These are phyloP conservation scores for Hirtodrosophila confusa DNA, from an alignment of 2,888 invertebrate genomes.

Conservation along the genomic window DNA sequence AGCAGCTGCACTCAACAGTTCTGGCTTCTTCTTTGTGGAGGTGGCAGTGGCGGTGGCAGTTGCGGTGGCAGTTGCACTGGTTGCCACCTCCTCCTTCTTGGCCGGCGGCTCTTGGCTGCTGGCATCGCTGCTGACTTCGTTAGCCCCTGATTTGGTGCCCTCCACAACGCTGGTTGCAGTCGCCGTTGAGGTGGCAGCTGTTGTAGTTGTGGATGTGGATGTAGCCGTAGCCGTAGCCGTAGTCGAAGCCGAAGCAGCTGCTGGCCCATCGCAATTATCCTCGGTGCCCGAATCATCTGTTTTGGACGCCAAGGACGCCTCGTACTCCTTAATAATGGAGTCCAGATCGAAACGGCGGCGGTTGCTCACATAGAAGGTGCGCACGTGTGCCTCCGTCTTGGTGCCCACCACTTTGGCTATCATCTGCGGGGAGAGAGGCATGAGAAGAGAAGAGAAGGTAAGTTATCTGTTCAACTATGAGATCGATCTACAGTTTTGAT, in stretches of 20 bases:
- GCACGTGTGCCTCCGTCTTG: conserved; percentile 96
- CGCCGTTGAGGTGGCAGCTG: conserved; percentile 15
- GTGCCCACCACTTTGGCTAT: conserved; percentile 98
- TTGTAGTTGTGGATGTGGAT: conserved; percentile 1
- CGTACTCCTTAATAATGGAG: conserved; percentile 92
- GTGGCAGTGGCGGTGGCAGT: background rate
- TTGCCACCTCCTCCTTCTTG: conserved; percentile 55
- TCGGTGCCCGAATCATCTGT: conserved; percentile 47
- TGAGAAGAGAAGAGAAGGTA: background rate
- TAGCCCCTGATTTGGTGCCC: conserved; percentile 21
- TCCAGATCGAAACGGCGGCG: conserved; percentile 95
- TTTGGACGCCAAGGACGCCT: conserved; percentile 85
- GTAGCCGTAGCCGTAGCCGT: background rate
- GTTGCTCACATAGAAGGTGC: conserved; percentile 96
- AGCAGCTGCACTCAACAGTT: conserved; percentile 17
- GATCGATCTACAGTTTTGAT: too few relatives aligned
- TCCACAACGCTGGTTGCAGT: background rate
- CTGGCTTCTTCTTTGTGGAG: conserved; percentile 49
- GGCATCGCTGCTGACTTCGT: conserved; percentile 21
- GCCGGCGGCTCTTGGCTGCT: conserved; percentile 30
- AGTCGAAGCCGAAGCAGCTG: background rate
- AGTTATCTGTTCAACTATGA: too few relatives aligned
- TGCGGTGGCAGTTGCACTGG: conserved; percentile 1
- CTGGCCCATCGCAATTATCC: conserved; percentile 28
- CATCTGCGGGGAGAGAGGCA: conserved; percentile 85